These are phyloP conservation scores for Leucoraja ocellata DNA, from an alignment of 2,797 vertebrate genomes.

Conservation along the genomic window DNA sequence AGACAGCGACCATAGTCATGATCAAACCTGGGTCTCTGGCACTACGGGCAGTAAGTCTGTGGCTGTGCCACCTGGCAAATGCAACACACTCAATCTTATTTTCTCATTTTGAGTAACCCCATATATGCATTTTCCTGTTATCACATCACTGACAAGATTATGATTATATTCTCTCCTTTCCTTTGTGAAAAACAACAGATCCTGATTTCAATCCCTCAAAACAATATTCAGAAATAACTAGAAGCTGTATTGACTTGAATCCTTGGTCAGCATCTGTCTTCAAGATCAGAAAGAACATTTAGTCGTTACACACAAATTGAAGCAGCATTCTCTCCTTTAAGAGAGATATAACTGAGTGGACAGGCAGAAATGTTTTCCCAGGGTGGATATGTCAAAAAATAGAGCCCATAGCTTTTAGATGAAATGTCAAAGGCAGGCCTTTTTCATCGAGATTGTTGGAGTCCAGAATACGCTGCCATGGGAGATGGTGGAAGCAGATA, in stretches of 20 bases:
- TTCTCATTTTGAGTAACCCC: not conserved
- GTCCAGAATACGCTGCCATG: too few relatives aligned
- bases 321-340: not conserved
- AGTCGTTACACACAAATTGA: not conserved
- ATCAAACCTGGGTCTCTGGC: too few relatives aligned
- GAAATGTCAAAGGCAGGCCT: too few relatives aligned
- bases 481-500: too few relatives aligned
- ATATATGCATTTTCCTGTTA: not conserved
- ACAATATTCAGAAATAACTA: constrained; percentile 23
- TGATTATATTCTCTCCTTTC: constrained; percentile 13
- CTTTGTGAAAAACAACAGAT: constrained; percentile 20
- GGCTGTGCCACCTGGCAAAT: not conserved
- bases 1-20: too few relatives aligned
- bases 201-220: not conserved
- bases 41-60: too few relatives aligned
- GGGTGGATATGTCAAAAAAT: too few relatives aligned
- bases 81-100: constrained; percentile 1
- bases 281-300: constrained; percentile 5
- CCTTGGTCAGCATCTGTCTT: not conserved
- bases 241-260: not conserved
- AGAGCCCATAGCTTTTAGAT: too few relatives aligned
- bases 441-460: too few relatives aligned
- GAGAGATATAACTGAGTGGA: too few relatives aligned
- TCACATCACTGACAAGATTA: not conserved
- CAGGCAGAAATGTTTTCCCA: too few relatives aligned